These are phyloP conservation scores for Nemurella pictetii DNA, from an alignment of 2,888 invertebrate species.

Conservation along the genomic window DNA sequence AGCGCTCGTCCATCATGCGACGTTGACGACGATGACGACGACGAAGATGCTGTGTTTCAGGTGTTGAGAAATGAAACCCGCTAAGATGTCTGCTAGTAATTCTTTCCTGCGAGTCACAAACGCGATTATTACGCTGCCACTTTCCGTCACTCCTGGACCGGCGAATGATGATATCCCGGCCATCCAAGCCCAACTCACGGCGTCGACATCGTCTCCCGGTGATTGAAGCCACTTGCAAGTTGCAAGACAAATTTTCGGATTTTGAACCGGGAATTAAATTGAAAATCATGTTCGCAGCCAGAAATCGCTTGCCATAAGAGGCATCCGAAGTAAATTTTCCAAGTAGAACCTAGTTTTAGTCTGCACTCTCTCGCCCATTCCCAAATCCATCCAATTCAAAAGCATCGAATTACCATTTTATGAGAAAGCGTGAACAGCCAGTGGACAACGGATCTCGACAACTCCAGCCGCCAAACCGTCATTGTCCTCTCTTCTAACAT, in stretches of 20 bases:
- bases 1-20: neutral
- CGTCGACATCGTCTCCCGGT: too few relatives aligned
- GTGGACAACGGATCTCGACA: too few relatives aligned
- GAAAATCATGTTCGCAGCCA: too few relatives aligned
- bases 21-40: neutral
- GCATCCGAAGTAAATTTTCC: too few relatives aligned
- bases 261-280: too few relatives aligned
- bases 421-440: neutral
- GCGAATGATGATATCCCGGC: too few relatives aligned
- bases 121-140: too few relatives aligned
- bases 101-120: neutral
- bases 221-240: too few relatives aligned
- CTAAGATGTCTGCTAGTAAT: too few relatives aligned
- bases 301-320: neutral
- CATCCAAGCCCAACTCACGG: too few relatives aligned
- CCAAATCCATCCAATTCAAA: neutral
- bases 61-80: neutral
- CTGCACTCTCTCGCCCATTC: neutral
- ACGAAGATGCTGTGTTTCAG: neutral
- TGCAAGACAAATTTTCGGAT: too few relatives aligned
- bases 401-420: neutral
- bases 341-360: neutral
- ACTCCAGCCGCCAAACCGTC: neutral
- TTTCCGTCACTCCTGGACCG: neutral
- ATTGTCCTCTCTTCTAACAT: neutral